Percentiles rank a stretch among this genome's conserved stretches.
These are phyloP conservation scores for Coenobita brevimanus DNA, from an alignment of 1,140 invertebrate species.

Conservation along the genomic window DNA sequence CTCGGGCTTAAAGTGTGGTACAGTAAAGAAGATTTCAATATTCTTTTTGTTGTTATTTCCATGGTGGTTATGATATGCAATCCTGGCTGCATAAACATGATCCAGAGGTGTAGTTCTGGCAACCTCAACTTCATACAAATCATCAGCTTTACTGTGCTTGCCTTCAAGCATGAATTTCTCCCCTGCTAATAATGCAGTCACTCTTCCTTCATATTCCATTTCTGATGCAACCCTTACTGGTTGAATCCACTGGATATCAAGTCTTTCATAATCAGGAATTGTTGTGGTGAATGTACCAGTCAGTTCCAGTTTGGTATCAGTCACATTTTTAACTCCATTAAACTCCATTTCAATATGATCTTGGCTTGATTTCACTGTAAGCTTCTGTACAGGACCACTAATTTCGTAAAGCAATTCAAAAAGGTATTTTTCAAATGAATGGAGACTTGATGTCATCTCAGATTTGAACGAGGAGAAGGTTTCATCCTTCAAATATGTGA, in stretches of 20 bases:
- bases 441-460: slow-evolving; percentile 22
- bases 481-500: neutral
- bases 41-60: neutral
- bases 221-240: neutral
- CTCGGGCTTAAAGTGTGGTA: neutral
- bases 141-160: neutral
- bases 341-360: slow-evolving; percentile 7
- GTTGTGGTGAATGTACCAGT: neutral
- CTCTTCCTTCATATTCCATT: neutral
- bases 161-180: neutral
- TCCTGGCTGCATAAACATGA: too few relatives aligned
- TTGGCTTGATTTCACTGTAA: neutral
- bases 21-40: neutral
- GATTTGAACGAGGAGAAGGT: neutral
- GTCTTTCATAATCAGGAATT: neutral
- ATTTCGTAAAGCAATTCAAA: neutral
- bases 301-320: neutral
- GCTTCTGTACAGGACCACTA: neutral
- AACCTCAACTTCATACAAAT: too few relatives aligned
- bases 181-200: neutral
- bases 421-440: slow-evolving; percentile 21
- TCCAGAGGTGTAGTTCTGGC: too few relatives aligned
- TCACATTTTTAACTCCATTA: neutral
- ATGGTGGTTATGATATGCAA: neutral
- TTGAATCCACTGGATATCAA: slow-evolving; percentile 6